phyloP scores from a whole-genome alignment of 2,113 vertebrate species.

The Miniopterus natalensis region DNA sequence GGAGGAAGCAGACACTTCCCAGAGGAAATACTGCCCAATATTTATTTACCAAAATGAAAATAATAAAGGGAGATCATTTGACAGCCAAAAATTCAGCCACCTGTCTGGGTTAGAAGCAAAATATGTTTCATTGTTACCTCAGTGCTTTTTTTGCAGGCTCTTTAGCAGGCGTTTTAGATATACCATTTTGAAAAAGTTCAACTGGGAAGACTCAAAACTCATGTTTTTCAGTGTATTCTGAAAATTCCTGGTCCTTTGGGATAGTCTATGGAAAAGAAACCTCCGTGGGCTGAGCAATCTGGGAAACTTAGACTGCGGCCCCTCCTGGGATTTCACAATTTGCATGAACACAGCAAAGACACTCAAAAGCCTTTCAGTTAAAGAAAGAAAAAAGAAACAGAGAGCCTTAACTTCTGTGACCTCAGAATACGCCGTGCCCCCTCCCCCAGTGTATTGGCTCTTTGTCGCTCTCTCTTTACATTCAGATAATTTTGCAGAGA shows the following conservation, averaged over 20 bases:
- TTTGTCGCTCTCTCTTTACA: neutral
- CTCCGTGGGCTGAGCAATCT: neutral
- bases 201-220: neutral
- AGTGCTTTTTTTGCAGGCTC: neutral
- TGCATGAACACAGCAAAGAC: neutral
- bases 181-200: neutral
- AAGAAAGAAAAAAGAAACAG: neutral
- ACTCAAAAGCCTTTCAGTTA: neutral
- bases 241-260: neutral
- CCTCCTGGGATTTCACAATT: neutral
- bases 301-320: neutral
- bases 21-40: neutral
- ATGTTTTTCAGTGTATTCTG: neutral
- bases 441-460: fast-evolving
- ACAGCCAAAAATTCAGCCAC: neutral
- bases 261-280: neutral
- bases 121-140: neutral
- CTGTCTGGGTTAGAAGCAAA: neutral
- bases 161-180: neutral
- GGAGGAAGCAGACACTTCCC: neutral
- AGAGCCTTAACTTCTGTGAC: neutral
- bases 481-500: neutral
- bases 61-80: neutral
- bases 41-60: slow-evolving; percentile 28
- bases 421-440: neutral